Evolutionary conservation across 2,888 invertebrate species (phyloP).

Genomic region (Tetanocera ferruginea): DNA sequence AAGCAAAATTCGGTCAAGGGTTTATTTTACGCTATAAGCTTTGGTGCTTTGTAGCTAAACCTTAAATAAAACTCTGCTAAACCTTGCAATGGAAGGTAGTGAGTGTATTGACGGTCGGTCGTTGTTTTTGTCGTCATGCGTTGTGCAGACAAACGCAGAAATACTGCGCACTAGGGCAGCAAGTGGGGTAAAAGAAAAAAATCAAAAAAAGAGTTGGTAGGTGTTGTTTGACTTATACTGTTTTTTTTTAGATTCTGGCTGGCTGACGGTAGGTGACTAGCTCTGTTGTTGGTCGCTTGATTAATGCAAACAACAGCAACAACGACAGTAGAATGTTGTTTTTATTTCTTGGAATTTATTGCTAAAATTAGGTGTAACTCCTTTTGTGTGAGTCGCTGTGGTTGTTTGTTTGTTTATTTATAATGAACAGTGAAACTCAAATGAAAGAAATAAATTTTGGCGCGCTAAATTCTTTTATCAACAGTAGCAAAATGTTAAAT

Average conservation of each 20-base stretch:
- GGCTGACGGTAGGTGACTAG: background rate
- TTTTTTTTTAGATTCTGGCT: background rate
- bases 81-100: background rate
- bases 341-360: conserved; percentile 22
- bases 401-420: background rate
- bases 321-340: background rate
- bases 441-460: background rate
- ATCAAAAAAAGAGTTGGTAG: background rate
- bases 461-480: conserved; percentile 4
- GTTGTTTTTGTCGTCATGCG: background rate
- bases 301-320: conserved; percentile 26
- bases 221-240: background rate
- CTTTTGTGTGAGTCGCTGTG: background rate
- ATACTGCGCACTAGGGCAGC: background rate
- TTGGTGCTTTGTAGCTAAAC: background rate
- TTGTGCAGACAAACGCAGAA: background rate
- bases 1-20: conserved; percentile 36
- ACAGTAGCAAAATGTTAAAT: background rate
- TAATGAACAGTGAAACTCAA: background rate
- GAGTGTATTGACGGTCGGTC: background rate
- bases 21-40: conserved; percentile 5
- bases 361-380: conserved; percentile 16
- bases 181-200: background rate
- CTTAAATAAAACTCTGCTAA: background rate
- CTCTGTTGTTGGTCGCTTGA: conserved; percentile 1